Conservation (phyloP, 2,113 vertebrate species). For the Orycteropus afer region DNA sequence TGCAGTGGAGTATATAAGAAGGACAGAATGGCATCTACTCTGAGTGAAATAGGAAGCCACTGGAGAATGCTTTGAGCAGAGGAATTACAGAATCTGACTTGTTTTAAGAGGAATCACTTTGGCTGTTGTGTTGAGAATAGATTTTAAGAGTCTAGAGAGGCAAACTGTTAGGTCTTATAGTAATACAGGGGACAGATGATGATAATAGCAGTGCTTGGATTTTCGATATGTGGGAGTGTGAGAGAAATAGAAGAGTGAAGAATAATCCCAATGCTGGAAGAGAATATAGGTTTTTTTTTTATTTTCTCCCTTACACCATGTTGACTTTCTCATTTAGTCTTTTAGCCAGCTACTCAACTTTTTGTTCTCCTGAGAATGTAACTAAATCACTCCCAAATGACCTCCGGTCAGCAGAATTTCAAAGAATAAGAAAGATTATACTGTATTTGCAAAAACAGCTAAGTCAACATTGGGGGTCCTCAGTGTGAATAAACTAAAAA, state of each 20-base stretch:
- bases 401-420: background rate
- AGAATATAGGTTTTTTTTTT: constrained; percentile 23
- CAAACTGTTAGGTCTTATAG: background rate
- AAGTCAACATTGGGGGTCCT: background rate
- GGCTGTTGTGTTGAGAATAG: background rate
- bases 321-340: background rate
- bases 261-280: background rate
- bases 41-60: background rate
- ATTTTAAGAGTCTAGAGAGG: background rate
- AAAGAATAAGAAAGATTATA: background rate
- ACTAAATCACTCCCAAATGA: background rate
- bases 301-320: background rate
- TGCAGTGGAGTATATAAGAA: background rate
- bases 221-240: background rate
- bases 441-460: constrained; percentile 11
- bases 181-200: constrained; percentile 3
- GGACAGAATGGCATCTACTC: background rate
- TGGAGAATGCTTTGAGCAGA: constrained; percentile 27
- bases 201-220: background rate
- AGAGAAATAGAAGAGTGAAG: background rate
- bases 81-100: background rate
- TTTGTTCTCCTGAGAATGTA: constrained; percentile 17
- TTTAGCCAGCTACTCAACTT: background rate
- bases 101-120: constrained; percentile 33
- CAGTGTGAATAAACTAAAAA: constrained; percentile 41